Percentiles rank a stretch among this genome's conserved stretches.
Conservation (phyloP, 2,888 invertebrate species). For the Caenorhabditis angaria region DNA sequence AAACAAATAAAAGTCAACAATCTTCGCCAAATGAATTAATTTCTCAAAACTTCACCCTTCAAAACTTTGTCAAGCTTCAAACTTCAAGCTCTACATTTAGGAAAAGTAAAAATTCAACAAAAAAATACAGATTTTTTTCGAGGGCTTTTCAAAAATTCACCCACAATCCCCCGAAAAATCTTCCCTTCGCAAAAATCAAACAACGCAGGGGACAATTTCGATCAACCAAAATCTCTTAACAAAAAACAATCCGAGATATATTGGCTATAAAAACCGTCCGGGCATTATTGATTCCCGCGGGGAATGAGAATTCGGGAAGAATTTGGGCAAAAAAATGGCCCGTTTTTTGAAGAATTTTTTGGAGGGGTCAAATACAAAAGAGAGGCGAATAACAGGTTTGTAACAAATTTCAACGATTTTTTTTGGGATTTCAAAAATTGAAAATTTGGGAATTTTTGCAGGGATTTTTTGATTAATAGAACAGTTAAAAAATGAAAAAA, state of each 20-base stretch:
- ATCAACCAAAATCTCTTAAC: background rate
- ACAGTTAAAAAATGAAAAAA: background rate
- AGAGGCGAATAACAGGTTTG: background rate
- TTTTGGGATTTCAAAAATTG: conserved; percentile 2
- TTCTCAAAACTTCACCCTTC: background rate
- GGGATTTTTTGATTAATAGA: background rate
- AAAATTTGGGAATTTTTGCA: background rate
- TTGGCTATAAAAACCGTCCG: background rate
- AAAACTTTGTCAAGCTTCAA: background rate
- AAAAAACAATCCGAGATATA: background rate
- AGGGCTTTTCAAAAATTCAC: too few relatives aligned
- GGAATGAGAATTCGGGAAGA: conserved; percentile 2
- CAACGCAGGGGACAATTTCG: background rate
- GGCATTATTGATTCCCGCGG: background rate
- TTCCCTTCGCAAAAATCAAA: background rate
- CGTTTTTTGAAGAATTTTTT: conserved; percentile 14
- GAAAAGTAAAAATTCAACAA: conserved; percentile 6
- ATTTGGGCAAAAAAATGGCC: conserved; percentile 15
- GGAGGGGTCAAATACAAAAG: background rate
- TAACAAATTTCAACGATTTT: background rate
- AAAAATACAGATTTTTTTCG: background rate
- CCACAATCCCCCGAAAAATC: background rate
- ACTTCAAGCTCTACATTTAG: background rate
- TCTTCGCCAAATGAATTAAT: conserved; percentile 8
- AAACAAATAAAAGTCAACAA: conserved; percentile 11